Evolutionary conservation across 23 tunicate genomes (phyloP), one percentile per base, ranked within the genome.

Genomic region (Halocynthia aurantium): DNA sequence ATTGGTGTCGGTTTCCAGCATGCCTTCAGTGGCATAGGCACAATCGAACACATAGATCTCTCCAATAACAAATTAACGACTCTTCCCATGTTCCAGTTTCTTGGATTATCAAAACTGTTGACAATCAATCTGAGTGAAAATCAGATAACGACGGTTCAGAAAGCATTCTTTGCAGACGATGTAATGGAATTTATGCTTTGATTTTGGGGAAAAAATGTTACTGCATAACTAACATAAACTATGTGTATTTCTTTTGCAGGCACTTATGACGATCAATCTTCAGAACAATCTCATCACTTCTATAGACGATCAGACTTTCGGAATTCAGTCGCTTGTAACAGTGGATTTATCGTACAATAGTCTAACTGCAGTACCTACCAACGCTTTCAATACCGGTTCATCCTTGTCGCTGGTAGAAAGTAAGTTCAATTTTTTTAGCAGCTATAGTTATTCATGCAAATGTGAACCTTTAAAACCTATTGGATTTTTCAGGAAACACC

Each of bases 81-180:
- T 44, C 70, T 89, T 6, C 50, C 81, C 50, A 13, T 53, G 6
- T 52, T 20, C 6, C 69, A 78, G 51, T 76, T 84, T 12, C 17
- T 84, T 9, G 44, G 70, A 13, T 60, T 80, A 22, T 57, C 85
- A 5, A 68, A 76, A 64, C 62, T 89, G 63, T 73, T 80, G 50
- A 70, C 77, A 8, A 44, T 89, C 55, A 85, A 89, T 76, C 52
- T 89, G 54, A 76, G 88, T 65, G 85, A 89, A 52, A 89, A 89
- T 64, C 85, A 75, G 53, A 89, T 89, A 6, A 74, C 73, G 7
- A 51, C 80, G n/a, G 80, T 89, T 22, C 53, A 67, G 8, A 52
- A 53, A 8, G 78, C 64, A 8, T 74, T 74, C 78, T 74, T 74
- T 49, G 56, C 78, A 18, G 40, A 21, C 21, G n/a, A 74, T 15